Conservation (phyloP, 2,888 invertebrate species). For the Cantharis lateralis region DNA sequence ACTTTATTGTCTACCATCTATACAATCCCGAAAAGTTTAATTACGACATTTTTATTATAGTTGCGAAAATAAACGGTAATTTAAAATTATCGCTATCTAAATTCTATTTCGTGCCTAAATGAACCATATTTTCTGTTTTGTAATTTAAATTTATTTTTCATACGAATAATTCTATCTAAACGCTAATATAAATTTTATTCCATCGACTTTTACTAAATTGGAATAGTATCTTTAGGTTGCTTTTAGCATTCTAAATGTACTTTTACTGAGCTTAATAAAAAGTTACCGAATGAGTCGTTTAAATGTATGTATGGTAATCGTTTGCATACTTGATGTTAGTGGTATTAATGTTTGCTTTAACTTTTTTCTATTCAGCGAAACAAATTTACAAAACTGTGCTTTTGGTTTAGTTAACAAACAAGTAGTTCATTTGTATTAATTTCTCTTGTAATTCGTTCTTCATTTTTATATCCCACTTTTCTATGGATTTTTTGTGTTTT, state of each 20-base stretch:
- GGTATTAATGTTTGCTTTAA: background rate
- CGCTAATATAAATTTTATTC: conserved; percentile 23
- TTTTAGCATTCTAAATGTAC: conserved; percentile 17
- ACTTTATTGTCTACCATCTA: too few species aligned
- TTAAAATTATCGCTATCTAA: background rate
- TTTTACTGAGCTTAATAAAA: conserved; percentile 17
- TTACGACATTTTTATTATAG: background rate
- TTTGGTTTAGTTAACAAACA: background rate
- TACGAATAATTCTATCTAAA: conserved; percentile 10
- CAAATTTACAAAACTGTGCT: background rate
- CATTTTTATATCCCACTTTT: background rate
- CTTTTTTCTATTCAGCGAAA: background rate
- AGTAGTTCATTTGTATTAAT: background rate
- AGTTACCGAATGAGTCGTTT: conserved; percentile 9
- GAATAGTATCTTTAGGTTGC: conserved; percentile 14
- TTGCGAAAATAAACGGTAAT: background rate
- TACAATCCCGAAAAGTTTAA: too few species aligned
- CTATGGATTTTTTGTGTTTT: background rate
- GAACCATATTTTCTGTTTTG: background rate
- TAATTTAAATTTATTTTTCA: conserved; percentile 15
- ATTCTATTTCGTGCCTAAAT: background rate
- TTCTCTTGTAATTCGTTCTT: background rate
- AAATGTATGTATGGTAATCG: background rate
- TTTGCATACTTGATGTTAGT: background rate
- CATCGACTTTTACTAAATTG: conserved; percentile 27